phyloP scores from a whole-genome alignment of 1,140 invertebrate species.

The Euschistus heros region DNA sequence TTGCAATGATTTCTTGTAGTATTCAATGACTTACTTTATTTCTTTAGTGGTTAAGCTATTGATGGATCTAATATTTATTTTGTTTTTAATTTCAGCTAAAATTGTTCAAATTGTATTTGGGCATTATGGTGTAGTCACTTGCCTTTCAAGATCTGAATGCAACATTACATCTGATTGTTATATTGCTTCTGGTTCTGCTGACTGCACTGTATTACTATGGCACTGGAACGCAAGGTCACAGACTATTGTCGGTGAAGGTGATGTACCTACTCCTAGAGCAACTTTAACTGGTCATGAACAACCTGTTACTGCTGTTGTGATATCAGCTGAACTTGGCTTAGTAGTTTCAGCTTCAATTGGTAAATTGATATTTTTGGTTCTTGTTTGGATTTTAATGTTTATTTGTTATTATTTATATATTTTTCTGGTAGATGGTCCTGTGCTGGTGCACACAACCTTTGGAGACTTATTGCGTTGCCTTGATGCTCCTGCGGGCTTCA shows the following conservation, averaged over 20 bases:
- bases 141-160: slow-evolving; percentile 90
- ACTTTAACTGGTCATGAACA: slow-evolving; percentile 95
- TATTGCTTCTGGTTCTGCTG: slow-evolving; percentile 92
- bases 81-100: slow-evolving; percentile 57
- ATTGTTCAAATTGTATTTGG: slow-evolving; percentile 97
- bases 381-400: not conserved
- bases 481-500: slow-evolving; percentile 65
- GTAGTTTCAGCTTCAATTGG: slow-evolving; percentile 87
- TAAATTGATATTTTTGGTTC: slow-evolving; percentile 33
- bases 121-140: slow-evolving; percentile 97
- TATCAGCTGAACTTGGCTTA: slow-evolving; percentile 94
- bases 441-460: slow-evolving; percentile 91
- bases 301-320: slow-evolving; percentile 85
- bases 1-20: not conserved
- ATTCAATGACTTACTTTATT: not conserved
- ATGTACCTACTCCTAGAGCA: slow-evolving; percentile 86
- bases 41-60: not conserved
- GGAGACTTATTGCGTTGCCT: slow-evolving; percentile 90
- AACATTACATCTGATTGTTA: slow-evolving; percentile 98
- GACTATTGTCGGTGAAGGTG: slow-evolving; percentile 91
- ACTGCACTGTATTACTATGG: slow-evolving; percentile 96
- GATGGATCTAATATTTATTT: not conserved
- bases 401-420: slow-evolving; percentile 17
- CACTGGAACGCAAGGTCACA: slow-evolving; percentile 95
- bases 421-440: slow-evolving; percentile 24